Percentiles rank a stretch among this genome's conserved stretches.
These are phyloP conservation scores for Chloropsis hardwickii DNA, from an alignment of 2,113 vertebrate genomes.

Conservation along the genomic window DNA sequence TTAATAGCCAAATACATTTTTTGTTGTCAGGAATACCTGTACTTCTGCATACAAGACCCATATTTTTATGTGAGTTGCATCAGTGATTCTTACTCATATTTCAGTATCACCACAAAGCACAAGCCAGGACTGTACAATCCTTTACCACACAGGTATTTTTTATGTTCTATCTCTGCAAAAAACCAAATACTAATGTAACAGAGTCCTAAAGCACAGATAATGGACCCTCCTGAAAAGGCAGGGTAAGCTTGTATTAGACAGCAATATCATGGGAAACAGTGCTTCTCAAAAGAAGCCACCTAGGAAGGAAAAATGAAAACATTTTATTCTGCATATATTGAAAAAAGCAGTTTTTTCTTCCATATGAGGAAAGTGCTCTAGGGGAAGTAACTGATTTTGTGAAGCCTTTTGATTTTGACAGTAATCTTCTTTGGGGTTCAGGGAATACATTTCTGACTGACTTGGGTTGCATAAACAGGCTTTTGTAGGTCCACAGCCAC, in stretches of 20 bases:
- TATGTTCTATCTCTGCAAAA: background rate
- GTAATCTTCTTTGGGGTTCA: background rate
- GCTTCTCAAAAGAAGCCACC: background rate
- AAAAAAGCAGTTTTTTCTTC: background rate
- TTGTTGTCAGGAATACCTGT: background rate
- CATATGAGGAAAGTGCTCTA: background rate
- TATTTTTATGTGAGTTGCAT: background rate
- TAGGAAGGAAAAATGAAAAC: background rate
- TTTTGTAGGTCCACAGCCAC: background rate
- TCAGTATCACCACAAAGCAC: background rate
- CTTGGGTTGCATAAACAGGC: background rate
- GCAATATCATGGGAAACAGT: background rate
- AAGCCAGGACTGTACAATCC: background rate
- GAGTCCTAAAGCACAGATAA: background rate
- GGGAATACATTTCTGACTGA: background rate
- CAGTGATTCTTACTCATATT: background rate
- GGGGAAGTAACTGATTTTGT: background rate
- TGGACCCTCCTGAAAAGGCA: background rate
- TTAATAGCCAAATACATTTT: background rate
- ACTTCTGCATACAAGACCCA: background rate
- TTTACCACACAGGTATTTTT: background rate
- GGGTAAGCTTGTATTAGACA: background rate
- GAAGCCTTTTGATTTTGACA: background rate
- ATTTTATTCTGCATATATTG: background rate
- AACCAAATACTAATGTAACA: background rate